A percentile compares a stretch with the other conserved stretches of the same genome.
phyloP scores from a whole-genome alignment of 2,888 invertebrate genomes.

The Mamestra brassicae region DNA sequence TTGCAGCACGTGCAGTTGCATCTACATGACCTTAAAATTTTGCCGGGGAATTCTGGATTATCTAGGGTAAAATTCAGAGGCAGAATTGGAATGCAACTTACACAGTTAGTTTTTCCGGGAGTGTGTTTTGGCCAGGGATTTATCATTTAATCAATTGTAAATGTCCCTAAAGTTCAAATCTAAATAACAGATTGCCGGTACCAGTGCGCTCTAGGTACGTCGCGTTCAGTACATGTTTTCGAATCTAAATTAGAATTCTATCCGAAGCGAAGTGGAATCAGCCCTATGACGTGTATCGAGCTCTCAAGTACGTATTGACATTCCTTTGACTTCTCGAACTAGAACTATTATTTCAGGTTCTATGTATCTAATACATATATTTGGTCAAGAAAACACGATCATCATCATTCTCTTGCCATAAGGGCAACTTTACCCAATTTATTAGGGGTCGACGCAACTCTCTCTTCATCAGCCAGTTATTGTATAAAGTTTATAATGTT shows the following conservation, averaged over 20 bases:
- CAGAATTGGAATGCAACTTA: not conserved
- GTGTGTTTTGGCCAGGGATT: not conserved
- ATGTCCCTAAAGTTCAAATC: constrained; percentile 4
- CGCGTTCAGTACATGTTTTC: constrained; percentile 16
- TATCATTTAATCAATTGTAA: not conserved
- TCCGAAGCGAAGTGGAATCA: constrained; percentile 29
- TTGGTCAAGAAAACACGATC: not conserved
- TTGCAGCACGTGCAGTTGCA: too few species aligned
- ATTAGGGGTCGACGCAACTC: too few species aligned
- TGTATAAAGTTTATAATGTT: too few species aligned
- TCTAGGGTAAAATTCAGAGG: too few species aligned
- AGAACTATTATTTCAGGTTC: constrained; percentile 14
- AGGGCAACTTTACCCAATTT: too few species aligned
- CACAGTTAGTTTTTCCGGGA: not conserved
- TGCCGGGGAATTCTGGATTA: too few species aligned
- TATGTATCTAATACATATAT: not conserved
- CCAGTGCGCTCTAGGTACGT: not conserved
- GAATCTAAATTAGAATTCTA: constrained; percentile 38
- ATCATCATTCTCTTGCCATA: too few species aligned
- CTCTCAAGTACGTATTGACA: constrained; percentile 15
- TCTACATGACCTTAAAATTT: too few species aligned
- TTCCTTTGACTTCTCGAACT: constrained; percentile 24
- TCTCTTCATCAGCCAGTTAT: too few species aligned
- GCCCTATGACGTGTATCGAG: constrained; percentile 33
- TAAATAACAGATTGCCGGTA: not conserved